Percentiles rank a stretch among this genome's conserved stretches.
Conservation (phyloP, 1,140 invertebrate genomes). For the Lithobius niger region DNA sequence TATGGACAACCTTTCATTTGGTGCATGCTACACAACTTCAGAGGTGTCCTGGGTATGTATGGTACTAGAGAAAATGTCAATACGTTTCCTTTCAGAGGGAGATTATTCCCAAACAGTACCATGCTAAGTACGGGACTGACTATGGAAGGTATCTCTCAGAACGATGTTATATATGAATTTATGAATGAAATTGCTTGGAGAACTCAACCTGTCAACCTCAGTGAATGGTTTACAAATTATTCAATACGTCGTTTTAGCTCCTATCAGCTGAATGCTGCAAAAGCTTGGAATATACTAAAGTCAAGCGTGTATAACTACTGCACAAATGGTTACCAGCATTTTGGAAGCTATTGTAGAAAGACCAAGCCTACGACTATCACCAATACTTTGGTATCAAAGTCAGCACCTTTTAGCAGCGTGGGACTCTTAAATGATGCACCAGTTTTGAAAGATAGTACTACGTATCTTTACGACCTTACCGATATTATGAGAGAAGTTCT, state of each 20-base stretch:
- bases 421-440: neutral
- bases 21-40: constrained; percentile 94
- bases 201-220: constrained; percentile 43
- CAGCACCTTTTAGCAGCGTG: neutral
- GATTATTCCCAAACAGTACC: constrained; percentile 47
- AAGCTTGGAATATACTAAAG: constrained; percentile 48
- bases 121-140: constrained; percentile 75
- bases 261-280: constrained; percentile 37
- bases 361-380: constrained; percentile 39
- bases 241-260: constrained; percentile 46
- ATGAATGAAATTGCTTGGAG: constrained; percentile 70
- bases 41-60: constrained; percentile 77
- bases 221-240: constrained; percentile 42
- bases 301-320: constrained; percentile 54
- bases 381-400: neutral
- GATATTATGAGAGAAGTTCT: constrained; percentile 70
- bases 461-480: constrained; percentile 51
- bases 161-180: constrained; percentile 81
- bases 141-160: constrained; percentile 86
- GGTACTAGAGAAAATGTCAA: constrained; percentile 62
- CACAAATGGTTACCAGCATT: constrained; percentile 40
- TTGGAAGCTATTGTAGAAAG: constrained; percentile 57
- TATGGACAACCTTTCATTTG: constrained; percentile 89
- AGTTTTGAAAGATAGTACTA: neutral
- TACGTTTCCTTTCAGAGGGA: constrained; percentile 48